Evolutionary conservation across 2,113 vertebrate species (phyloP).

Genomic region (Gobiocypris rarus): DNA sequence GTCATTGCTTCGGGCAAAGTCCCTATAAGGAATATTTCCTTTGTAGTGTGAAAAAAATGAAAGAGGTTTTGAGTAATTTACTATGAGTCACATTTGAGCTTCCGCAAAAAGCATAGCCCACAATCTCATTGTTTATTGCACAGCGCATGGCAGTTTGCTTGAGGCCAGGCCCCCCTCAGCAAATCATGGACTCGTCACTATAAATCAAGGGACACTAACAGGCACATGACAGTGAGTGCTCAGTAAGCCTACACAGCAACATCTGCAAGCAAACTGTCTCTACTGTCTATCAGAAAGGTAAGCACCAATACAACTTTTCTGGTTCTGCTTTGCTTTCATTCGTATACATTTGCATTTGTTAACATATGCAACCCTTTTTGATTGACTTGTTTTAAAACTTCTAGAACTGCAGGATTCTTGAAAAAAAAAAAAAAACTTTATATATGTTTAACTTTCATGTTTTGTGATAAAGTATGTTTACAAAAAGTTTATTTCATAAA

Average conservation of each 20-base stretch:
- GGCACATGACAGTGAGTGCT: not conserved
- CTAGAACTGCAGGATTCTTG: too few relatives aligned
- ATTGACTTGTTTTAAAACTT: not conserved
- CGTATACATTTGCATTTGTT: not conserved
- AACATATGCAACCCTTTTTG: not conserved
- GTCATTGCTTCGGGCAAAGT: not conserved
- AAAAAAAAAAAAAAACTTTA: too few relatives aligned
- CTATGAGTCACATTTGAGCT: conserved; percentile 22
- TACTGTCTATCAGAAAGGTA: conserved; percentile 40
- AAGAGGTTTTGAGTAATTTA: conserved; percentile 32
- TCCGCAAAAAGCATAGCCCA: conserved; percentile 4
- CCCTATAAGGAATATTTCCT: conserved; percentile 47
- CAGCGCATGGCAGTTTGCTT: conserved; percentile 7
- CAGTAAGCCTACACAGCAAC: not conserved
- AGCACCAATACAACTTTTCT: not conserved
- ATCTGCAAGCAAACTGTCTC: not conserved
- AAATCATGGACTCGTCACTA: conserved; percentile 16
- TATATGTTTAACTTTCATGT: too few relatives aligned
- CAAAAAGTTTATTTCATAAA: too few relatives aligned
- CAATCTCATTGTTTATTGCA: not conserved
- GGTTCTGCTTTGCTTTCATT: not conserved
- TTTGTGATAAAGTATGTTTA: too few relatives aligned
- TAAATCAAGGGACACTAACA: conserved; percentile 33
- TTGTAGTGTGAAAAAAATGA: not conserved
- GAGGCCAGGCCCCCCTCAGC: conserved; percentile 38